Evolutionary conservation across 2,888 invertebrate genomes (phyloP).

Genomic region (Phaedon cochleariae): DNA sequence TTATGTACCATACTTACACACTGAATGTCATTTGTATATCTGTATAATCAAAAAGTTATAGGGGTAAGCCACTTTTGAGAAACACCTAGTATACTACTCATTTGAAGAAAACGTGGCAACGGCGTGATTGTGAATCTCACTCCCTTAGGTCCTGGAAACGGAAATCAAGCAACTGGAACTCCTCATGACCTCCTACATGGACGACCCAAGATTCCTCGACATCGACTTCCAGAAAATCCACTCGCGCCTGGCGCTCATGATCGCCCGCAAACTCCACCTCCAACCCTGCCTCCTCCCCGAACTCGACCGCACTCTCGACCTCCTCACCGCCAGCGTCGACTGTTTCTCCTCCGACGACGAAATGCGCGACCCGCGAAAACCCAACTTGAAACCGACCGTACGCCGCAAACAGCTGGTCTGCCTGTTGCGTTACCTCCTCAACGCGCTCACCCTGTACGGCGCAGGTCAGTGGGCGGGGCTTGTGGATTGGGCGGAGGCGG

Average conservation of each 20-base stretch:
- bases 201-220: constrained; percentile 69
- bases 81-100: too few relatives aligned
- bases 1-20: too few relatives aligned
- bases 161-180: constrained; percentile 76
- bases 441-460: constrained; percentile 63
- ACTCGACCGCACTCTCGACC: constrained; percentile 44
- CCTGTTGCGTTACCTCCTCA: constrained; percentile 59
- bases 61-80: too few relatives aligned
- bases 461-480: constrained; percentile 61
- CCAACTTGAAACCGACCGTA: constrained; percentile 3
- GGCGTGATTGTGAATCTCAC: constrained; percentile 21
- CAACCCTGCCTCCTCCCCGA: constrained; percentile 32
- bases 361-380: constrained; percentile 53
- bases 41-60: too few relatives aligned
- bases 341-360: constrained; percentile 69
- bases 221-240: constrained; percentile 73
- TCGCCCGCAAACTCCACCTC: constrained; percentile 66
- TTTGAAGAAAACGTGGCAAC: too few relatives aligned
- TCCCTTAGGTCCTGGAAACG: constrained; percentile 68
- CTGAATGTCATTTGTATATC: too few relatives aligned
- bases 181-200: constrained; percentile 74
- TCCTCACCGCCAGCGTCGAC: constrained; percentile 58
- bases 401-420: constrained; percentile 61
- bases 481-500: constrained; percentile 65
- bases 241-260: constrained; percentile 70